These are phyloP conservation scores for Pelosia muscerda DNA, from an alignment of 2,888 invertebrate genomes.

Conservation along the genomic window DNA sequence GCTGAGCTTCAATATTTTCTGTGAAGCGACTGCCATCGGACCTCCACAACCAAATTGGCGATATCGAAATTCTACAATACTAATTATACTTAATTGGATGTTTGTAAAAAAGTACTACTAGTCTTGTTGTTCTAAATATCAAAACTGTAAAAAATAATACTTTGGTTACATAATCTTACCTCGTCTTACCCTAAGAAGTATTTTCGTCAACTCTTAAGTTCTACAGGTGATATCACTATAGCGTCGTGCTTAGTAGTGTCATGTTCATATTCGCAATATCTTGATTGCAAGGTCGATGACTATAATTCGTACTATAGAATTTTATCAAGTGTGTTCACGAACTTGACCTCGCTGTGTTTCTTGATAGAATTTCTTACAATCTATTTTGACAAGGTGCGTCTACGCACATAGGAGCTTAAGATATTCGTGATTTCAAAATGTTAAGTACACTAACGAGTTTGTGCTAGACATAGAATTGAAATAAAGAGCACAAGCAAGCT, in stretches of 20 bases:
- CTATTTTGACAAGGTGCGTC: not conserved
- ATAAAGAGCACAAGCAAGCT: too few relatives aligned
- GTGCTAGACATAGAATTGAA: too few relatives aligned
- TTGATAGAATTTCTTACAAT: constrained; percentile 11
- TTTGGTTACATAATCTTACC: too few relatives aligned
- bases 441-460: not conserved
- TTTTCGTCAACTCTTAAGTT: not conserved
- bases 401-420: not conserved
- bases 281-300: constrained; percentile 1
- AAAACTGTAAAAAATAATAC: too few relatives aligned
- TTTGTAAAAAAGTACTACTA: too few relatives aligned
- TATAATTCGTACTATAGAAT: not conserved
- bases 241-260: too few relatives aligned
- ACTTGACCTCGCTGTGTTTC: constrained; percentile 11
- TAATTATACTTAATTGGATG: too few relatives aligned
- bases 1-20: too few relatives aligned
- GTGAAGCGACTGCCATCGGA: too few relatives aligned
- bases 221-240: not conserved
- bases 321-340: constrained; percentile 8
- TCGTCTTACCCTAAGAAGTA: not conserved
- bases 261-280: not conserved
- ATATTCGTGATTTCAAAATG: not conserved
- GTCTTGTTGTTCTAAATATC: too few relatives aligned
- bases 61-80: too few relatives aligned
- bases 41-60: too few relatives aligned